Percentiles rank a stretch among this genome's conserved stretches.
Evolutionary conservation across 2,797 vertebrate genomes (phyloP).

Genomic region (Acrocephalus scirpaceus): DNA sequence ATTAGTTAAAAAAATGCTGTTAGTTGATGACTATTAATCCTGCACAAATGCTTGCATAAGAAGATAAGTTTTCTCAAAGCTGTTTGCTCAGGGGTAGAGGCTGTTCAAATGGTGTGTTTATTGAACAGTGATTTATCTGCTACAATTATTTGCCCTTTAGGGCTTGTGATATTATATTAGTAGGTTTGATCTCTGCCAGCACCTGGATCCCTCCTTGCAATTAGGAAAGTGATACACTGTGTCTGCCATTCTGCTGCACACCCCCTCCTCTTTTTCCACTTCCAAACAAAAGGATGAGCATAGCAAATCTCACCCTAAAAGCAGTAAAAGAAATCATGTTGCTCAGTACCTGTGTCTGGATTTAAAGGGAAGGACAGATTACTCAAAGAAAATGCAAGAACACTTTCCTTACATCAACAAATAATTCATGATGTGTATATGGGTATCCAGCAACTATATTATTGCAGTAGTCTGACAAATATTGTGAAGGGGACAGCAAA

Average conservation of each 20-base stretch:
- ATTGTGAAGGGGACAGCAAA: constrained; percentile 53
- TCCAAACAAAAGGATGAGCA: constrained; percentile 17
- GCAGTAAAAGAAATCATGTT: constrained; percentile 6
- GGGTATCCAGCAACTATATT: constrained; percentile 11
- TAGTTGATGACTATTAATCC: constrained; percentile 36
- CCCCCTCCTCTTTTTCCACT: not conserved
- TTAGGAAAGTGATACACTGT: constrained; percentile 27
- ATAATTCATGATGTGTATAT: constrained; percentile 49
- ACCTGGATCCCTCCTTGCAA: constrained; percentile 8
- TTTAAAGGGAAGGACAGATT: constrained; percentile 40
- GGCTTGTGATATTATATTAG: constrained; percentile 1
- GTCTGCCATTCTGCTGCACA: not conserved
- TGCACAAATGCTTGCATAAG: constrained; percentile 11
- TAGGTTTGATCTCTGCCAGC: constrained; percentile 21
- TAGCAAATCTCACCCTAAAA: constrained; percentile 1
- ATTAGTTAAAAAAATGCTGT: constrained; percentile 25
- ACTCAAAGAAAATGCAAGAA: constrained; percentile 28
- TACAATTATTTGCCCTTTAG: constrained; percentile 49
- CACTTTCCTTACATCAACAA: constrained; percentile 40
- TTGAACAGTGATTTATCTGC: constrained; percentile 45
- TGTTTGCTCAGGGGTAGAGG: constrained; percentile 17
- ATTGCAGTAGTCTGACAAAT: constrained; percentile 50
- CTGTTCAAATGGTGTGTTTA: constrained; percentile 31
- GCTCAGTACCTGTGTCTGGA: constrained; percentile 11
- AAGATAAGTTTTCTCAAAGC: constrained; percentile 47